Conservation (phyloP, 2,797 vertebrate species). For the Notolepis coatsorum region DNA sequence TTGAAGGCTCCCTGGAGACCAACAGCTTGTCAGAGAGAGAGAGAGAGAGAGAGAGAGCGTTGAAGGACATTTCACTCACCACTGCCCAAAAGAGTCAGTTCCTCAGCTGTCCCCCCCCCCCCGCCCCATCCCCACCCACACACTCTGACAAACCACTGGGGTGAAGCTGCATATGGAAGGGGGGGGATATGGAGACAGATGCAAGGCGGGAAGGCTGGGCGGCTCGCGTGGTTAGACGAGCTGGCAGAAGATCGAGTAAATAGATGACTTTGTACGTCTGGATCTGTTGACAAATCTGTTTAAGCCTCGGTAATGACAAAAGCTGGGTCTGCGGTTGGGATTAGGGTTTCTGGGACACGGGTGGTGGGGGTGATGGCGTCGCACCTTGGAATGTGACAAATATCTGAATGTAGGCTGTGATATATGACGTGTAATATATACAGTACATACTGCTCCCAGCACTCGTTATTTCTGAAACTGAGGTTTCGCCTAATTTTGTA, state of each 20-base stretch:
- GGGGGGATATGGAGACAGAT: conserved; percentile 60
- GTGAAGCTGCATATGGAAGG: conserved; percentile 59
- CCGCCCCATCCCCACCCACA: no score
- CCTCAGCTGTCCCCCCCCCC: conserved; percentile 32
- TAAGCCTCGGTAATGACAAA: neutral
- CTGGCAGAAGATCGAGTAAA: conserved; percentile 32
- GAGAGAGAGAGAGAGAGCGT: no score
- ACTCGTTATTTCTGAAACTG: no score
- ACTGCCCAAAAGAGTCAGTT: conserved; percentile 40
- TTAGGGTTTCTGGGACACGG: neutral
- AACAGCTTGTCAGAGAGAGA: conserved; percentile 49
- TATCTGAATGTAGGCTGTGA: neutral
- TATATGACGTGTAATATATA: no score
- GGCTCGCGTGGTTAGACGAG: conserved; percentile 51
- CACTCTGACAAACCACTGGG: conserved; percentile 24
- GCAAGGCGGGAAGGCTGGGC: conserved; percentile 31
- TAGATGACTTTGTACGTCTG: conserved; percentile 6
- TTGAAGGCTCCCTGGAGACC: conserved; percentile 6
- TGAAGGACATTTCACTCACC: conserved; percentile 51
- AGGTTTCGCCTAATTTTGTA: no score
- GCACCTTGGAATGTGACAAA: neutral
- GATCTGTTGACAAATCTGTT: neutral
- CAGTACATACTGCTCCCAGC: no score
- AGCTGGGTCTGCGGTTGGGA: neutral
- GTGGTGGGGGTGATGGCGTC: neutral